These are phyloP conservation scores for Sprattus sprattus DNA, from an alignment of 2,113 vertebrate genomes.

Conservation along the genomic window DNA sequence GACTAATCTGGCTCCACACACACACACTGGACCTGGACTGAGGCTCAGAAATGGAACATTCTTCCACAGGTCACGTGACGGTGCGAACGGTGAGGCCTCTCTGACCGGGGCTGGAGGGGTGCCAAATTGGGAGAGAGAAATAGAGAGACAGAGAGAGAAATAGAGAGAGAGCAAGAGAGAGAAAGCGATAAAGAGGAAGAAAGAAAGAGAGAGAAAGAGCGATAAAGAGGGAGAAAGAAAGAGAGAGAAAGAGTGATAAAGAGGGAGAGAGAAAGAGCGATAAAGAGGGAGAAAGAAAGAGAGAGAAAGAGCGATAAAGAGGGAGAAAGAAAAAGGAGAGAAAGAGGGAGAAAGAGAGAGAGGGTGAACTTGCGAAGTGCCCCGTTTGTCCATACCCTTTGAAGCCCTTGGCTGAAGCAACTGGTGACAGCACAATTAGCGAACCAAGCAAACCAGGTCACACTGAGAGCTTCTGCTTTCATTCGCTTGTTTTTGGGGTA, in stretches of 20 bases:
- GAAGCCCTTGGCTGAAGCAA: conserved; percentile 12
- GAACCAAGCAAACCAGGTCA: conserved; percentile 21
- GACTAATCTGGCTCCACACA: background rate
- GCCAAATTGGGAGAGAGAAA: background rate
- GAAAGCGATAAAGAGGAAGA: background rate
- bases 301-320: background rate
- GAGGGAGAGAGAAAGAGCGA: background rate
- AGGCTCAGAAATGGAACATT: background rate
- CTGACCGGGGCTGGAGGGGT: background rate
- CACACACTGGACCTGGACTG: background rate
- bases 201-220: background rate
- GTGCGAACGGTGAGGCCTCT: background rate
- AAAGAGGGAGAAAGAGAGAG: background rate
- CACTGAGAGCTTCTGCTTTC: background rate
- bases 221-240: no score
- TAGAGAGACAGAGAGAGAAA: background rate
- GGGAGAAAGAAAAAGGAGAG: background rate
- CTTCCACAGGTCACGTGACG: background rate
- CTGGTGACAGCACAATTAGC: background rate
- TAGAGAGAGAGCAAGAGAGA: background rate
- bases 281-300: background rate
- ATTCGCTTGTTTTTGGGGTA: background rate
- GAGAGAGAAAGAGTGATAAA: background rate
- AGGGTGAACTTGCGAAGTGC: background rate
- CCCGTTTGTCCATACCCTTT: conserved; percentile 3